These are phyloP conservation scores for Hydrolagus colliei DNA, from an alignment of 2,797 vertebrate species.

Conservation along the genomic window DNA sequence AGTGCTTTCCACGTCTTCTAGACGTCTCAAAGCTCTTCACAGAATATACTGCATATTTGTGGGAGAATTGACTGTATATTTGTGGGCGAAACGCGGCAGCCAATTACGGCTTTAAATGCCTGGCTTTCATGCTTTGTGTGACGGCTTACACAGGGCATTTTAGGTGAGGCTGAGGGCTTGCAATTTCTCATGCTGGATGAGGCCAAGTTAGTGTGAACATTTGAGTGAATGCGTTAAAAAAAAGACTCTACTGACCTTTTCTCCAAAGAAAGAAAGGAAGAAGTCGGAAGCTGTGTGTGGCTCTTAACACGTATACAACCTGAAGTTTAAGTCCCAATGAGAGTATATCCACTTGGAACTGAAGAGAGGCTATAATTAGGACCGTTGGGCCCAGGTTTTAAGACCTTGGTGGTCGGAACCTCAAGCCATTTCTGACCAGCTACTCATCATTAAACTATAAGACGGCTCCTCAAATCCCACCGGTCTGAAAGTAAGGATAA, in stretches of 20 bases:
- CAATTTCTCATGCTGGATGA: slow-evolving; percentile 45
- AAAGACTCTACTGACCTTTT: slow-evolving; percentile 37
- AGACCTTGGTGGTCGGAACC: background rate
- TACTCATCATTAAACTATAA: background rate
- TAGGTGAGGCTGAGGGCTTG: slow-evolving; percentile 38
- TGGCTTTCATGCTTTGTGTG: slow-evolving; percentile 43
- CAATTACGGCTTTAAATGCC: no score
- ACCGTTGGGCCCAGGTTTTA: background rate
- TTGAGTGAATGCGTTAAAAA: slow-evolving; percentile 40
- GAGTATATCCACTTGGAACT: background rate
- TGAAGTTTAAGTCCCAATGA: background rate
- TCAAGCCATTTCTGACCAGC: background rate
- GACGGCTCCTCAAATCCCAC: background rate
- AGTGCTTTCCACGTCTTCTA: no score
- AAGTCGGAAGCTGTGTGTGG: background rate
- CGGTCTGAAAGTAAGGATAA: background rate
- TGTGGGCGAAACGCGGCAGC: no score
- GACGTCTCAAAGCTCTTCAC: no score
- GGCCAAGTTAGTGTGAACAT: slow-evolving; percentile 42
- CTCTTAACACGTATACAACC: background rate
- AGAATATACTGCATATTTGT: no score
- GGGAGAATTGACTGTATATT: no score
- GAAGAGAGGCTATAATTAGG: background rate
- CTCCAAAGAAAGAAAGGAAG: background rate
- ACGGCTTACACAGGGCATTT: slow-evolving; percentile 43